Evolutionary conservation across 2,113 vertebrate genomes (phyloP), one percentile per base, ranked within the genome.

Genomic region (Rana temporaria): DNA sequence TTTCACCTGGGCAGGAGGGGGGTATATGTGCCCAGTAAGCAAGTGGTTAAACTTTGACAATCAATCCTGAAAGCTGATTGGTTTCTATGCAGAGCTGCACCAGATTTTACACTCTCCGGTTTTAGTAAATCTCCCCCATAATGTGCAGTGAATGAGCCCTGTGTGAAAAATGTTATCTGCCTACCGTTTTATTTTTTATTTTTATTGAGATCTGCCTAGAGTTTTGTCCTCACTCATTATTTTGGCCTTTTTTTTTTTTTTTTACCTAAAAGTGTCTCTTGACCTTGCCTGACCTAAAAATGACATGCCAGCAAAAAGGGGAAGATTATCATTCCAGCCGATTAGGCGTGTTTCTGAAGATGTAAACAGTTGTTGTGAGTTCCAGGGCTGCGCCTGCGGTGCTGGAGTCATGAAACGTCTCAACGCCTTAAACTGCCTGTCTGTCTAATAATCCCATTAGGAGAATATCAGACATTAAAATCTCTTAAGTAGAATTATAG

Each of bases 391-490:
- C 82, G 85, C 69, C 86, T 88, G 85, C 88, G 88, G 84, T 89
- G 86, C 84, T 84, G 53, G 86, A 86, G 91, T 88, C 89, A 89
- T 85, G 90, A 48, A 87, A 87, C 84, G 87, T 87, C 87, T 86
- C 86, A 70, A 60, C 90, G 87, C 85, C 91, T 92, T 91, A 84
- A 88, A 84, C 89, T 87, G 87, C 84, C 79, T 91, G 89, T 87
- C 76, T 86, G 79, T 78, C 87, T 94, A 93, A 75, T 75, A 75
- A 95, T 96, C 92, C 87, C 89, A 87, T 95, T 94, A 95, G 90
- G 87, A 89, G 90, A 94, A 94, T 94, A 94, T 94, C 91, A 93
- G 91, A 93, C 90, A 85, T 93, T 93, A 93, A 92, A 94, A 94
- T 91, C 89, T 88, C 87, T 93, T 93, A 94, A 94, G 92, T 86